Evolutionary conservation across 2,797 vertebrate genomes (phyloP), one percentile per base, ranked within the genome.

Genomic region (Neosilurus mollespiculum): DNA sequence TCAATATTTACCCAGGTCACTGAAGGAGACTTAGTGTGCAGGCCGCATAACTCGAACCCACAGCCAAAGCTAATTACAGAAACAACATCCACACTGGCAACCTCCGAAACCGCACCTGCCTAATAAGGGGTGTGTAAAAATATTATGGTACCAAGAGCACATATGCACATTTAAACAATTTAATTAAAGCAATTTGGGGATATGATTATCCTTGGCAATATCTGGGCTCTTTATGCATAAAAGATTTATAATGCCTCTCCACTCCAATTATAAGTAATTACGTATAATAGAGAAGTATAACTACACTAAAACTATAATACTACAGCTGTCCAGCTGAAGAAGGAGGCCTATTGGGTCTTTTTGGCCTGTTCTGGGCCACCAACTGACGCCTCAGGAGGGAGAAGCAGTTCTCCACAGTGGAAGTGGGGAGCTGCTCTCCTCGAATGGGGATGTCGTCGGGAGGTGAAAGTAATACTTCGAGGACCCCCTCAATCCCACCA

Each of bases 1-100:
- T 91, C 84, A 93, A 92, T 94, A 93, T 93, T 94, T 92, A 90
- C 85, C 84, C 92, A 93, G 92, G 92, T 93, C 91, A 87, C 89
- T 88, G 88, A 93, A 92, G 91, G 89, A 51, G 83, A 82, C 91
- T 86, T 82, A 82, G 61, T 90, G 89, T 87, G 88, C 89, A 91
- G 91, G 71, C 86, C 87, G 83, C 83, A 88, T 87, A 73, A 90
- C 83, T 88, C 88, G 87, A 87, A 81, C 85, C 83, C 86, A 81
- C 53, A 86, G 69, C 89, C 78, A 77, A 86, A 83, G 88, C 88
- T 87, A 90, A 85, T 84, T 65, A 76, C 66, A 56, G 67, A 86
- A 54, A 81, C 59, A 78, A 78, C 34, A 64, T 64, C 59, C 76
- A 24, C 6, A 11, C 58, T 10, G 59, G 59, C 59, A 26, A 24